Base-by-base conservation (phyloP, 37 sponge, comb jelly and placozoan species). In the Eunapius fragilis region DNA sequence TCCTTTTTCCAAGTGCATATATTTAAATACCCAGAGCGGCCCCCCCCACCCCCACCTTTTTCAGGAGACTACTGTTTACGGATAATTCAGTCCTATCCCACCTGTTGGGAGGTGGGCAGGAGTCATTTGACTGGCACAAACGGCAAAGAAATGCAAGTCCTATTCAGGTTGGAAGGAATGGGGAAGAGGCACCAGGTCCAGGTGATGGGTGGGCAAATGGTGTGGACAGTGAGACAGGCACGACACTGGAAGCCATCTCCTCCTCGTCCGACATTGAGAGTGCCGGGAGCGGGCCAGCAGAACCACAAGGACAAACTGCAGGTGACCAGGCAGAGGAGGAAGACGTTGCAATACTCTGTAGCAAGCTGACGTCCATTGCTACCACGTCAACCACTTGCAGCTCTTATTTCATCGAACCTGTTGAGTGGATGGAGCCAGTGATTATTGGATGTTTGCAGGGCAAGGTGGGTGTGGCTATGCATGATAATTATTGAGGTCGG, bases 391-490 rank as follows among this genome's bases (percentile, higher is more conserved):
- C 37, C 0, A 48, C 50, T 24, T 94, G 95, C 67, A 91, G 82
- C 34, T 94, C 95, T 30, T 84, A 77, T 48, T 94, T 94, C 75
- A 82, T 94, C 24, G 93, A 92, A 36, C 89, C 91, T 35, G 71
- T 89, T 58, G 85, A 85, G 47, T 88, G 91, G 91, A 91, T 90
- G 91, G 88, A 75, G 7, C 69, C 81, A 34, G 25, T 82, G 24
- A n/a, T 92, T 6, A 19, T 92, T 23, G 93, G 87, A 22, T 35
- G 58, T 22, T 25, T 86, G n/a, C 81, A 86, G n/a, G 90, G 90
- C n/a, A 88, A 86, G 82, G 81, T 92, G 26, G 41, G 82, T 87
- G 38, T 36, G 73, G 75, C 31, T 72, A 9, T 48, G 2, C 3
- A 31, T 22, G 12, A 41, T 47, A 14, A 2, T 38, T 41, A 26